These are phyloP conservation scores for Unio delphinus DNA, from an alignment of 2,888 invertebrate genomes.

Conservation along the genomic window DNA sequence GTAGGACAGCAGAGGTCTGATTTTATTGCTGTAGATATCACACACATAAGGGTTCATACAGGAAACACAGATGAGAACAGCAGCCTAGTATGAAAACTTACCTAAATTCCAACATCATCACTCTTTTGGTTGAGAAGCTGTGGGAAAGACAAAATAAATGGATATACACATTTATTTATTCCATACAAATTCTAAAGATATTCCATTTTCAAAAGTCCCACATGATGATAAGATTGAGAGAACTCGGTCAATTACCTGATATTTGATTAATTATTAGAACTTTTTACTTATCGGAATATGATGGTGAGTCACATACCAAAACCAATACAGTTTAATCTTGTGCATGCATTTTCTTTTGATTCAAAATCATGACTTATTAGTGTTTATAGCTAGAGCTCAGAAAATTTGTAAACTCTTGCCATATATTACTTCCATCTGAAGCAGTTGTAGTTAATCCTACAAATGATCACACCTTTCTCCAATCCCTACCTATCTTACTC, in stretches of 20 bases:
- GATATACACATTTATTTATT: slow-evolving; percentile 18
- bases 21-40: too few relatives aligned
- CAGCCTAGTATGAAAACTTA: slow-evolving; percentile 15
- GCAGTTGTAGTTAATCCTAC: too few relatives aligned
- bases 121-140: slow-evolving; percentile 77
- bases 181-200: not conserved
- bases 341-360: too few relatives aligned
- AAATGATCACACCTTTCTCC: too few relatives aligned
- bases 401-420: too few relatives aligned
- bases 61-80: not conserved
- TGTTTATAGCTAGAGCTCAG: too few relatives aligned
- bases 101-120: slow-evolving; percentile 93
- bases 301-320: too few relatives aligned
- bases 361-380: too few relatives aligned
- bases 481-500: too few relatives aligned
- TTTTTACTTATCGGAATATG: not conserved
- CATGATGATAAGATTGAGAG: not conserved
- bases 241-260: not conserved
- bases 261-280: not conserved
- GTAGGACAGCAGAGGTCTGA: too few relatives aligned
- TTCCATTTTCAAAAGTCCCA: slow-evolving; percentile 1
- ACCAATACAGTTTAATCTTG: too few relatives aligned
- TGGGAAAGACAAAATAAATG: slow-evolving; percentile 28
- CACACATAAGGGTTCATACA: not conserved
- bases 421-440: too few relatives aligned